phyloP scores from a whole-genome alignment of 2,888 invertebrate species.

The Synergus itoensis region DNA sequence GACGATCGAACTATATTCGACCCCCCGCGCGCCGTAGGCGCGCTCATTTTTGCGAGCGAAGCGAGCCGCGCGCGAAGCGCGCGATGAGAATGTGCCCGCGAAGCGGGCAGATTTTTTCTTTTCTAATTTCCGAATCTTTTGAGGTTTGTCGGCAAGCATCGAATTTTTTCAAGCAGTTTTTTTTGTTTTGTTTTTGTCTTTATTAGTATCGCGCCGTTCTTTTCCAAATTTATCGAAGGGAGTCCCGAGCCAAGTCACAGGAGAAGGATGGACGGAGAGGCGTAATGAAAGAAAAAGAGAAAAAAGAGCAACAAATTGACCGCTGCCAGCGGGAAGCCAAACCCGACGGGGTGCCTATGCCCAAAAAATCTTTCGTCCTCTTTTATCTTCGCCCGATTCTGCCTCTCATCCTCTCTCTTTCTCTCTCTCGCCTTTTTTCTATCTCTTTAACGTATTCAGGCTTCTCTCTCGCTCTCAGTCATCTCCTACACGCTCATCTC shows the following conservation, averaged over 20 bases:
- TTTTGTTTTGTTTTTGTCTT: slow-evolving; percentile 13
- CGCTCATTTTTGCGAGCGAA: too few species aligned
- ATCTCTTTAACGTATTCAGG: slow-evolving; percentile 49
- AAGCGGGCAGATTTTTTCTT: slow-evolving; percentile 1
- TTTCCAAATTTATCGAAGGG: slow-evolving; percentile 28
- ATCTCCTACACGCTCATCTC: slow-evolving; percentile 67
- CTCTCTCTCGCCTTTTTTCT: slow-evolving; percentile 34
- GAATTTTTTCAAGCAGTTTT: background rate
- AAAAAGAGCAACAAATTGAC: slow-evolving; percentile 53
- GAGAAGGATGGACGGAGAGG: slow-evolving; percentile 51
- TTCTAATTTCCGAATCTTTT: background rate
- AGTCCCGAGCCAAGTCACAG: slow-evolving; percentile 28
- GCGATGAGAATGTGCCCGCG: too few species aligned
- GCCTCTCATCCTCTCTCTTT: slow-evolving; percentile 32
- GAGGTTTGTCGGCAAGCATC: background rate
- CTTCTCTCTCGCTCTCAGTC: slow-evolving; percentile 48
- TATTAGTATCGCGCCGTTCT: slow-evolving; percentile 19
- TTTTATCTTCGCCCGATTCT: slow-evolving; percentile 39
- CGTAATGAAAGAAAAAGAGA: slow-evolving; percentile 48
- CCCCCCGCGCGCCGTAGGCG: too few species aligned
- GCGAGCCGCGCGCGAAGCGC: too few species aligned
- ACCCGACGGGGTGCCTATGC: slow-evolving; percentile 70
- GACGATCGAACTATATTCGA: too few species aligned
- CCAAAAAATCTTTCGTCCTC: slow-evolving; percentile 68
- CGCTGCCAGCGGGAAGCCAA: slow-evolving; percentile 68